Percentiles rank a stretch among this genome's conserved stretches.
These are phyloP conservation scores for Umimayanthus kanabou DNA, from an alignment of 92 coral and sea anemone genomes.

Conservation along the genomic window DNA sequence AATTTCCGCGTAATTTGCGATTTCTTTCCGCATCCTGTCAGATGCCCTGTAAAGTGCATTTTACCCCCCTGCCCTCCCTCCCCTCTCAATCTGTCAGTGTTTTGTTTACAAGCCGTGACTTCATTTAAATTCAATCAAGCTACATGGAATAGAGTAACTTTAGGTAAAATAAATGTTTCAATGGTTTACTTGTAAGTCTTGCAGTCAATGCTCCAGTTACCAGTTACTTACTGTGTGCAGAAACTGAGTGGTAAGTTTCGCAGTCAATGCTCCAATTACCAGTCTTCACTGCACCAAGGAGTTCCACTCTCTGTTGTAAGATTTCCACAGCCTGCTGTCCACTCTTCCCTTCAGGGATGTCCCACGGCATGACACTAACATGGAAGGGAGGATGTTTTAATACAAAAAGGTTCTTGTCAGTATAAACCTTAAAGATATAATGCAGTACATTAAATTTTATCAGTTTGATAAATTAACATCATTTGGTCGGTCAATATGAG, in stretches of 20 bases:
- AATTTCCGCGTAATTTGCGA: too few relatives aligned
- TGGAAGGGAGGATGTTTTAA: not conserved
- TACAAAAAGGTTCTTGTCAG: not conserved
- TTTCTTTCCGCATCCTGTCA: too few relatives aligned
- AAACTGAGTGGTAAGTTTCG: constrained; percentile 84
- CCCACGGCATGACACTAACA: constrained; percentile 88
- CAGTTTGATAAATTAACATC: too few relatives aligned
- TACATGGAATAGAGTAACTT: too few relatives aligned
- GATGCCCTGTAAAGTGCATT: too few relatives aligned
- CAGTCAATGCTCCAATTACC: constrained; percentile 94
- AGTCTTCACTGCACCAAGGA: constrained; percentile 87
- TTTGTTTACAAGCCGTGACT: too few relatives aligned
- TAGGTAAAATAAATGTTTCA: constrained; percentile 39
- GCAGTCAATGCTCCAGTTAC: constrained; percentile 65
- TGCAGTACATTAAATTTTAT: too few relatives aligned
- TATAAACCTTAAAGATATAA: too few relatives aligned
- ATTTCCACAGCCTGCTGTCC: constrained; percentile 90
- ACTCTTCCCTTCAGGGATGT: constrained; percentile 84
- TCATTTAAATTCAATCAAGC: too few relatives aligned
- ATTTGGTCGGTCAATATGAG: too few relatives aligned
- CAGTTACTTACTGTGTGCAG: constrained; percentile 70
- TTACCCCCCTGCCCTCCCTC: too few relatives aligned
- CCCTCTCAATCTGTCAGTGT: too few relatives aligned
- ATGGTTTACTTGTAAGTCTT: not conserved
- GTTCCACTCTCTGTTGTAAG: constrained; percentile 82